Percentiles rank a stretch among this genome's conserved stretches.
Conservation (phyloP, 2,113 vertebrate species). For the Chamaea fasciata region DNA sequence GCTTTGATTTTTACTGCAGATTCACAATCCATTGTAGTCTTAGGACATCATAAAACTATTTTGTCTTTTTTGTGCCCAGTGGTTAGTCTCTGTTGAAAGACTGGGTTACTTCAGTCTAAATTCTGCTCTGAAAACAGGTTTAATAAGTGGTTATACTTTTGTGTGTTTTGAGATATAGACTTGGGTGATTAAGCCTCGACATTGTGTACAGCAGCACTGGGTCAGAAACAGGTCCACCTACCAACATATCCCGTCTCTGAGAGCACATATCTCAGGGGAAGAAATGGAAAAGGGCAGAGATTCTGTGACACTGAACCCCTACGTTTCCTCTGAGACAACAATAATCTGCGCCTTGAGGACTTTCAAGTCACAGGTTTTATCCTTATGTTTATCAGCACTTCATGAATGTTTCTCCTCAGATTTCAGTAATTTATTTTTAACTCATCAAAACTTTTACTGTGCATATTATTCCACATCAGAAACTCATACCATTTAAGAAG, state of each 20-base stretch:
- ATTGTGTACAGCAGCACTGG: neutral
- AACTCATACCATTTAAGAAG: neutral
- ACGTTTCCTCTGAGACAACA: neutral
- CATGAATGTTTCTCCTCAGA: neutral
- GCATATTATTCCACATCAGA: rapidly evolving
- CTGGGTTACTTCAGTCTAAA: neutral
- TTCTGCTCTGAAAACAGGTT: neutral
- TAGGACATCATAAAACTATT: neutral
- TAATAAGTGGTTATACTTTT: neutral
- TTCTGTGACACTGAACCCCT: neutral
- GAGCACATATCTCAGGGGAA: neutral
- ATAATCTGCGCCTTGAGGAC: neutral
- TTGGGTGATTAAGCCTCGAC: constrained; percentile 17
- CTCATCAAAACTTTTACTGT: neutral
- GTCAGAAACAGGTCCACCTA: neutral
- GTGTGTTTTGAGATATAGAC: neutral
- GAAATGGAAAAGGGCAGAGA: neutral
- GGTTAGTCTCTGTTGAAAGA: constrained; percentile 12
- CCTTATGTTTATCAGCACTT: neutral
- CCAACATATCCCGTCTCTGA: neutral
- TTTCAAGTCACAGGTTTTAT: neutral
- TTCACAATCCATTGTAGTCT: constrained; percentile 2
- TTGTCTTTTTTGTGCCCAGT: neutral
- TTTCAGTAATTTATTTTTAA: neutral
- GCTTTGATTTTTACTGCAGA: constrained; percentile 16